Base-by-base conservation (phyloP, 2,797 vertebrate genomes). In the Clarias pachynema region DNA sequence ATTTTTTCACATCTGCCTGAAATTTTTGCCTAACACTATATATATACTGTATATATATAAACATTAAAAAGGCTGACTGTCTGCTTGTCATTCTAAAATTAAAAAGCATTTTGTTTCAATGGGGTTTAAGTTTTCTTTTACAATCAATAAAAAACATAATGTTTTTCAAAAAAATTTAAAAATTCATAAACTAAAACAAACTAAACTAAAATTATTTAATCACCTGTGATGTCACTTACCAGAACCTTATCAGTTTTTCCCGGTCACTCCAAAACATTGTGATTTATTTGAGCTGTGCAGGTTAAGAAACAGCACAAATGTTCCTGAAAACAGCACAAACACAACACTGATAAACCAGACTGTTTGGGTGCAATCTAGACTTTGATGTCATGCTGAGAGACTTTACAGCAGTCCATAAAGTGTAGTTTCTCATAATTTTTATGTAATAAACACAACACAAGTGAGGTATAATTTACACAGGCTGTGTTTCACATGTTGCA, bases 361-460 rank as follows among this genome's bases (percentile, higher is more conserved):
- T 31, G 26, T 37, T 78, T 37, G 3, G 56, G 5, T 78, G 31
- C 31, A 26, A 24, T 49, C 78, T 26, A 18, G 14, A 65, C 60
- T 29, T 66, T 80, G 62, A 49, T 29, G 79, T 66, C 49, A 37
- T 49, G n/a, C 40, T 66, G 15, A 80, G n/a, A 80, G 24, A 16
- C 60, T 80, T 44, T 31, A 53, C 63, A 68, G 62, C 63, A 68
- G 40, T 9, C 16, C 6, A 56, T 66, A 18, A 68, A 66, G 18
- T 20, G 18, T 31, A 81, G 79, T 22, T 81, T 31, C 16, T 53
- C 10, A 53, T 49, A 2, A 6, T 7, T 66, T 81, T 53, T 53
- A 31, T 53, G 16, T 20, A 6, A 49, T 66, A 20, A 80, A 62
- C 37, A 10, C 14, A 0, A 12, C 34, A 40, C 22, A 16, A 29